Evolutionary conservation across 2,113 vertebrate genomes (phyloP).

Genomic region (Menidia beryllina): DNA sequence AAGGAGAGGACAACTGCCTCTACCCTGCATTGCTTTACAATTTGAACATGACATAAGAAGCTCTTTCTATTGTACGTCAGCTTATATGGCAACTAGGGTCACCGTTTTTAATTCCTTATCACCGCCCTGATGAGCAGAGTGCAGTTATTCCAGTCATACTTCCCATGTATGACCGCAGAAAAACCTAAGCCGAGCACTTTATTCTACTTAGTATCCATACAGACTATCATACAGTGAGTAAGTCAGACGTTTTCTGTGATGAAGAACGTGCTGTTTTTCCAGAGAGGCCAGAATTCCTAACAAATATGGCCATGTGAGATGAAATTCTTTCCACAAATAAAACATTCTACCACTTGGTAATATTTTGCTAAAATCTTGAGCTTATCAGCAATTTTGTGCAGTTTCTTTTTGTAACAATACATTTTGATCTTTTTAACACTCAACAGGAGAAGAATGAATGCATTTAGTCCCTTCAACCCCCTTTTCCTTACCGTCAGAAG

Average conservation of each 20-base stretch:
- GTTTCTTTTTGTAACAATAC: conserved; percentile 4
- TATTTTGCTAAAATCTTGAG: conserved; percentile 17
- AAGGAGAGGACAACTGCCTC: conserved; percentile 48
- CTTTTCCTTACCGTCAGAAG: conserved; percentile 4
- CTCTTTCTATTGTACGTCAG: conserved; percentile 55
- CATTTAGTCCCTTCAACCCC: neutral
- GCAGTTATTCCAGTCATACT: conserved; percentile 54
- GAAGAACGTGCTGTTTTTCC: conserved; percentile 42
- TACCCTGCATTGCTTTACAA: conserved; percentile 62
- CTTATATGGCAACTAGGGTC: conserved; percentile 63
- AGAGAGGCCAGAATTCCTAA: conserved; percentile 47
- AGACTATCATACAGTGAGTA: conserved; percentile 17
- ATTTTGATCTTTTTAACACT: neutral
- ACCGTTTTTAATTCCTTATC: conserved; percentile 60
- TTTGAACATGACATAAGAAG: conserved; percentile 47
- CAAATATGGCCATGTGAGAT: conserved; percentile 29
- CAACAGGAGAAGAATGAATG: conserved; percentile 8
- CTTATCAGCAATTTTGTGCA: conserved; percentile 46
- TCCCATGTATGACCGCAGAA: conserved; percentile 26
- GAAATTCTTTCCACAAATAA: conserved; percentile 16
- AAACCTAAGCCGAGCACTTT: conserved; percentile 23
- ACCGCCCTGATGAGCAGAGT: conserved; percentile 25
- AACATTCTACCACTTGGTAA: conserved; percentile 26
- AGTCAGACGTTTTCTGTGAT: conserved; percentile 5
- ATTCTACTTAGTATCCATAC: conserved; percentile 23